Evolutionary conservation across 2,888 invertebrate species (phyloP).

Genomic region (Nephrotoma guestfalica): DNA sequence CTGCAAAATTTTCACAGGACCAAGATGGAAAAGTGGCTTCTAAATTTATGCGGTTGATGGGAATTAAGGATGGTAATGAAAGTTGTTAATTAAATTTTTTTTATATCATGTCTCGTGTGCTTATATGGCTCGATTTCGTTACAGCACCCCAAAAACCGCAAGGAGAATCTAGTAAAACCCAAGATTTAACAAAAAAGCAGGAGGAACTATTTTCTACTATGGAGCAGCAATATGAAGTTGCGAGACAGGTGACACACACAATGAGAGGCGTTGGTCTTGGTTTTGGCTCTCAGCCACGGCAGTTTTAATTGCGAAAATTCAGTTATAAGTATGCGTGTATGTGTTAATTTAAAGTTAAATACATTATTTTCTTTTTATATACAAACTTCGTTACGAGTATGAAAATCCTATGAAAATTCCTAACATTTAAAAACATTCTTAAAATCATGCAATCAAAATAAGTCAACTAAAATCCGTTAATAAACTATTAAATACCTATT

Average conservation of each 20-base stretch:
- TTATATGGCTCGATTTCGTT: not conserved
- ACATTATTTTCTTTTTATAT: not conserved
- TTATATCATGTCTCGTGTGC: no score
- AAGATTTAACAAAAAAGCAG: slow-evolving; percentile 22
- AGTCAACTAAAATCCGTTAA: not conserved
- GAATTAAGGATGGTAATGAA: slow-evolving; percentile 49
- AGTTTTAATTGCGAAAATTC: slow-evolving; percentile 16
- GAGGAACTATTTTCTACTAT: slow-evolving; percentile 84
- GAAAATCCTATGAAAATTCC: not conserved
- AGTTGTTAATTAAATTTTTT: slow-evolving; percentile 4
- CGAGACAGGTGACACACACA: slow-evolving; percentile 88
- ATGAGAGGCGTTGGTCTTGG: slow-evolving; percentile 80
- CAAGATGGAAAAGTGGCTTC: slow-evolving; percentile 82
- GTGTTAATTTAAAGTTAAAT: not conserved
- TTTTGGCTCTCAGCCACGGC: slow-evolving; percentile 43
- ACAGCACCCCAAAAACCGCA: slow-evolving; percentile 9
- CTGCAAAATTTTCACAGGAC: slow-evolving; percentile 79
- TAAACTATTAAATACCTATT: not conserved
- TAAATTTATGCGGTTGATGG: slow-evolving; percentile 95
- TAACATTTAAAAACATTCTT: not conserved
- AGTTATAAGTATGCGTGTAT: not conserved
- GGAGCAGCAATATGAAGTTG: slow-evolving; percentile 94
- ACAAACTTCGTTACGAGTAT: not conserved
- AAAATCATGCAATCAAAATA: not conserved
- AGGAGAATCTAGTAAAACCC: not conserved